These are phyloP conservation scores for Gryllus bimaculatus DNA, from an alignment of 1,140 invertebrate species.

Conservation along the genomic window DNA sequence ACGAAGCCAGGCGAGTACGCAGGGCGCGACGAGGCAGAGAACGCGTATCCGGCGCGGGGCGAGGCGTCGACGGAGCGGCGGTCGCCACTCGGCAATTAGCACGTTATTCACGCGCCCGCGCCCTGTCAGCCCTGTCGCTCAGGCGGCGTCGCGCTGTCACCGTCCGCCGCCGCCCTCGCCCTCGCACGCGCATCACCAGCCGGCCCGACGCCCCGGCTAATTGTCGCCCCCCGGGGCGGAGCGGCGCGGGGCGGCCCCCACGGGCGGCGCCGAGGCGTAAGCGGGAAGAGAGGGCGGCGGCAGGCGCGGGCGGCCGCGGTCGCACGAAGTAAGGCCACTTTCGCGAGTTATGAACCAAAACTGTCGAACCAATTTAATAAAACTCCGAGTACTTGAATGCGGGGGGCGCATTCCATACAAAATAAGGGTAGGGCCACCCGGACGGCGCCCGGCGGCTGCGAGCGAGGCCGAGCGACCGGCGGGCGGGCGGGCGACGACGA, in stretches of 20 bases:
- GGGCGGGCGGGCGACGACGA: background rate
- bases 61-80: no score
- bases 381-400: background rate
- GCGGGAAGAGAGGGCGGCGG: background rate
- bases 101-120: background rate
- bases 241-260: no score
- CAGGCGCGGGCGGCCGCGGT: no score
- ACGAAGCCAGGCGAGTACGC: background rate
- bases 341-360: background rate
- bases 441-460: no score
- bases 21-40: background rate
- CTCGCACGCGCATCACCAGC: background rate
- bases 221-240: background rate
- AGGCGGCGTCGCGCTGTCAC: background rate
- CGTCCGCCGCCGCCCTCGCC: no score
- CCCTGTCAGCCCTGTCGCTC: background rate
- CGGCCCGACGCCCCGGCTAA: background rate
- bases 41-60: no score
- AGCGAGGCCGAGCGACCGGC: no score
- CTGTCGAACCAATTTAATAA: background rate
- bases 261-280: background rate
- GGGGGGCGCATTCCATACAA: background rate
- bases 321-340: background rate
- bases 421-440: background rate
- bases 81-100: background rate